A percentile compares a stretch with the other conserved stretches of the same genome.
phyloP scores from a whole-genome alignment of 1,140 invertebrate species.

The Brachionus asplanchnoidis region DNA sequence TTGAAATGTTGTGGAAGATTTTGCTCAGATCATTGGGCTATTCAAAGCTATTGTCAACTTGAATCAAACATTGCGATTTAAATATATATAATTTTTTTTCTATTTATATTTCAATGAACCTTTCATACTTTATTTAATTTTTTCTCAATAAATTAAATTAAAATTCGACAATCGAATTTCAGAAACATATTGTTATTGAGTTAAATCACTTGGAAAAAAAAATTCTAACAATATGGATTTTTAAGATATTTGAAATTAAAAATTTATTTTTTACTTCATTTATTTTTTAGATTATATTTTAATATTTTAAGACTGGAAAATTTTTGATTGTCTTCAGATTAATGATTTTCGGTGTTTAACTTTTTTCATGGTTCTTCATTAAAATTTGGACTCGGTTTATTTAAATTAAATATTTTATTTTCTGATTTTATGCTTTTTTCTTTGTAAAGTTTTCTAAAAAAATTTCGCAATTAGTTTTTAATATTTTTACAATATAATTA shows the following conservation, averaged over 20 bases:
- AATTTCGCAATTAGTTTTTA: neutral
- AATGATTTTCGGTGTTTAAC: neutral
- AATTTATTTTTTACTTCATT: too few species aligned
- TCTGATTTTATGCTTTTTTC: neutral
- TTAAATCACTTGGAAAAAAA: too few species aligned
- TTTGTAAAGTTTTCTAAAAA: neutral
- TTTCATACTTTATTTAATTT: neutral
- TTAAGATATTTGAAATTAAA: too few species aligned
- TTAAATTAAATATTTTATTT: neutral
- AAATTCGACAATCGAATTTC: neutral
- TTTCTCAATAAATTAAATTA: neutral
- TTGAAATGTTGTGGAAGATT: slow-evolving; percentile 59
- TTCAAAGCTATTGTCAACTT: slow-evolving; percentile 49
- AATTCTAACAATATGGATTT: too few species aligned
- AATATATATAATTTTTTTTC: neutral
- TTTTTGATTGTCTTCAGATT: neutral
- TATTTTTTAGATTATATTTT: too few species aligned
- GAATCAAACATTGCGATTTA: neutral
- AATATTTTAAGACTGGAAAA: neutral
- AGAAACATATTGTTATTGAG: too few species aligned
- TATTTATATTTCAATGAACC: neutral
- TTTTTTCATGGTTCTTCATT: neutral
- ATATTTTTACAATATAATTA: neutral
- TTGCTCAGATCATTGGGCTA: slow-evolving; percentile 65
- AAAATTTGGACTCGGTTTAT: neutral